phyloP scores from a whole-genome alignment of 2,113 vertebrate genomes.

The Arothron firmamentum region DNA sequence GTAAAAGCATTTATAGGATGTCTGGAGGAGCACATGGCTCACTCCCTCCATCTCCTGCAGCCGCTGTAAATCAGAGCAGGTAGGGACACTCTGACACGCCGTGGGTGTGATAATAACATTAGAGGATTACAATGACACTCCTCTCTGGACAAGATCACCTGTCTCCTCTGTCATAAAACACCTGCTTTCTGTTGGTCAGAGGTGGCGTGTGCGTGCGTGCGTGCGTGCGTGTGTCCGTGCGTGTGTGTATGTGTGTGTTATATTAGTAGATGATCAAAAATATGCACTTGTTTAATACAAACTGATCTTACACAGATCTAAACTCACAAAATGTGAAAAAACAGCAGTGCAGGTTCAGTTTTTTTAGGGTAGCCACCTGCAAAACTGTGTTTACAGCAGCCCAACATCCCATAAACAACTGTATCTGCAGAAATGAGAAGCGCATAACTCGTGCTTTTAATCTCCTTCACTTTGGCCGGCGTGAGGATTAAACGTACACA shows the following conservation, averaged over 20 bases:
- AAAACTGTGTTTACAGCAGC: too few species aligned
- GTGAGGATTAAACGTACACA: background rate
- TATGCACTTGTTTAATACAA: too few species aligned
- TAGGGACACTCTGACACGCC: conserved; percentile 59
- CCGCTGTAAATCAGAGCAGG: conserved; percentile 66
- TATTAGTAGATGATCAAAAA: too few species aligned
- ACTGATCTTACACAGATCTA: too few species aligned
- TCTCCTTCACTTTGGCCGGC: background rate
- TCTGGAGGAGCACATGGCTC: conserved; percentile 40
- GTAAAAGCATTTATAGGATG: conserved; percentile 70
- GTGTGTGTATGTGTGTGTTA: background rate
- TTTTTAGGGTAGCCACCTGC: too few species aligned
- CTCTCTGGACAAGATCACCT: conserved; percentile 66
- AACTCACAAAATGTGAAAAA: too few species aligned
- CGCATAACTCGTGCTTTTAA: too few species aligned
- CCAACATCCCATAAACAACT: too few species aligned
- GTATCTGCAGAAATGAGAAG: too few species aligned
- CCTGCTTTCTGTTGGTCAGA: conserved; percentile 45
- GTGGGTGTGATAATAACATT: conserved; percentile 72
- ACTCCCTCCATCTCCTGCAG: conserved; percentile 23
- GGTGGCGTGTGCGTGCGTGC: conserved; percentile 26
- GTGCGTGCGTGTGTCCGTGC: background rate
- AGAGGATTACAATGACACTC: conserved; percentile 69
- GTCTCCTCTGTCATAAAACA: conserved; percentile 62
- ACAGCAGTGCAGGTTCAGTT: too few species aligned